These are phyloP conservation scores for Sarcophaga bullata DNA, from an alignment of 1,140 invertebrate species.

Conservation along the genomic window DNA sequence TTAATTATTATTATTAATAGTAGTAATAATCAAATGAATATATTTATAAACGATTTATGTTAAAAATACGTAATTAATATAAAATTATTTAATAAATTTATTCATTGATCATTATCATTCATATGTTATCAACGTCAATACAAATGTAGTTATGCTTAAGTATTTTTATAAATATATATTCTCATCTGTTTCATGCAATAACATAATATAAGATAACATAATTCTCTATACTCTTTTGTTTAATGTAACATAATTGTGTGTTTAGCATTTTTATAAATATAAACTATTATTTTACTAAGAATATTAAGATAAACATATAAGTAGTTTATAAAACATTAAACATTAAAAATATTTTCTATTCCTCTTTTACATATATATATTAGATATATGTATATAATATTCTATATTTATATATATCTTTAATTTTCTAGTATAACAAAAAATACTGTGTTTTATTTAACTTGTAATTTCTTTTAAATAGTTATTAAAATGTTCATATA, in stretches of 20 bases:
- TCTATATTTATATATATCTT: no score
- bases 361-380: background rate
- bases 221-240: no score
- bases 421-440: no score
- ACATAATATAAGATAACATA: no score
- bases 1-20: background rate
- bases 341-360: background rate
- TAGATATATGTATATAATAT: no score
- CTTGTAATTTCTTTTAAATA: background rate
- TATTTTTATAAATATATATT: constrained; percentile 14
- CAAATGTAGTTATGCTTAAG: constrained; percentile 4
- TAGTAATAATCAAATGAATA: background rate
- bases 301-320: background rate
- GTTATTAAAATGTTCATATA: background rate
- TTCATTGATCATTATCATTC: background rate
- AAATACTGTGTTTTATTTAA: no score
- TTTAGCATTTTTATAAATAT: background rate
- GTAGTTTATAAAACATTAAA: constrained; percentile 19
- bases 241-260: no score
- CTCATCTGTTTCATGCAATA: background rate
- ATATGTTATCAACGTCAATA: constrained; percentile 1
- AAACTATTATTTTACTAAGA: background rate
- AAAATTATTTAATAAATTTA: background rate
- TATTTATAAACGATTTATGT: background rate
- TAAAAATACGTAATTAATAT: background rate